These are phyloP conservation scores for Blomia tropicalis DNA, from an alignment of 2,888 invertebrate species.

Conservation along the genomic window DNA sequence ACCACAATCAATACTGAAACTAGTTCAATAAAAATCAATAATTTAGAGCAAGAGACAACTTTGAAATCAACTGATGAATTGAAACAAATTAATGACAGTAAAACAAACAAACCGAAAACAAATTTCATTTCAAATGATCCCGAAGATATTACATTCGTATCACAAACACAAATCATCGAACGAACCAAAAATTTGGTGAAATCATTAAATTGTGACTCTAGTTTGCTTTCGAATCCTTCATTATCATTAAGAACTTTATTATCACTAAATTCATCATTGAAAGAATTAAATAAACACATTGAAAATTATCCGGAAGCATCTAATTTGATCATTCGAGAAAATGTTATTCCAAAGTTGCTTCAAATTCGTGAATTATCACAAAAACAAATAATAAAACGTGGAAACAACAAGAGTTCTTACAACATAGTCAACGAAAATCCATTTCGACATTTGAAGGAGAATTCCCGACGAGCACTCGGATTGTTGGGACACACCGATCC, in stretches of 20 bases:
- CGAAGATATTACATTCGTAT: neutral
- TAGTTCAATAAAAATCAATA: neutral
- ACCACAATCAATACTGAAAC: neutral
- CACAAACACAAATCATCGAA: slow-evolving; percentile 1
- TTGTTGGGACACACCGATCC: slow-evolving; percentile 55
- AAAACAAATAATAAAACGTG: neutral
- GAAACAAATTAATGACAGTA: neutral
- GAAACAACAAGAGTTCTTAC: neutral
- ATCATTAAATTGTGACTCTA: slow-evolving; percentile 2
- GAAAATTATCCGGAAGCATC: slow-evolving; percentile 2
- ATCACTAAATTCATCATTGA: neutral
- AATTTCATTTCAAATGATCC: neutral
- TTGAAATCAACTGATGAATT: neutral
- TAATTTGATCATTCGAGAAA: neutral
- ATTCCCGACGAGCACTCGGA: slow-evolving; percentile 38
- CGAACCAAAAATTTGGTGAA: neutral
- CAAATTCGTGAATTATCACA: slow-evolving; percentile 10
- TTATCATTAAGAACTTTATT: neutral
- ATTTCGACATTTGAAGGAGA: neutral
- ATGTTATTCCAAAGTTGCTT: neutral
- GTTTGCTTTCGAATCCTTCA: neutral
- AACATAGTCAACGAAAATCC: neutral
- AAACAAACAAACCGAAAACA: neutral
- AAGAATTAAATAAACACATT: neutral
- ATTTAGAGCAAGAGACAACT: neutral